Evolutionary conservation across 2,113 vertebrate genomes (phyloP), one percentile per base, ranked within the genome.

Genomic region (Xenopus laevis): DNA sequence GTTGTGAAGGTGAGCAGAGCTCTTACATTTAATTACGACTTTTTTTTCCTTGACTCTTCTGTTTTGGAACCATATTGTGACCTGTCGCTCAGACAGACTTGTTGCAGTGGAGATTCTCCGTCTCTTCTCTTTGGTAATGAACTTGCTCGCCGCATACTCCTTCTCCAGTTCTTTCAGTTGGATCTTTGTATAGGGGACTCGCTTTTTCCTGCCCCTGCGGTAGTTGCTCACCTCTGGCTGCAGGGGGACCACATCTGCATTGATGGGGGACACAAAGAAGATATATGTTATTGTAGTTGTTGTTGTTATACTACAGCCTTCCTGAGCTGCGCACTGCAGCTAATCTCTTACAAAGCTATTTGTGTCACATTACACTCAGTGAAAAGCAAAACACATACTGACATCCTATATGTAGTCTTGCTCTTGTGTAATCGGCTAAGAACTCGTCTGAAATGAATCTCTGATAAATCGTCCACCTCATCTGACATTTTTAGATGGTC

Each of bases 61-160:
- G 83, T 98, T 98, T 79, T 98, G 96, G 84, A 98, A 98, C 96
- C 96, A 98, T 85, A 98, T 98, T 64, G 96, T 98, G 82, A 98
- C 96, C 76, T 98, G 96, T 27, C 96, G 95, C 83, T 98, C 96
- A 0, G 96, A 98, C 78, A 98, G 93, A 85, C 96, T 98, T 83
- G 96, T 97, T 78, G 88, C 91, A 75, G 96, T 95, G 16, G 96
- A 98, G 86, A 98, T 98, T 84, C 95, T 92, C 81, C 96, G 90
- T 79, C 96, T 86, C 83, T 97, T 98, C 90, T 98, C 96, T 97
- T 97, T 98, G 92, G 96, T 98, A 91, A 98, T 98, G 90, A 98
- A 98, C 82, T 97, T 98, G 94, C 96, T 98, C 74, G 95, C 95
- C 20, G 95, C 95, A 15, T 98, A 98, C n/a, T 98, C 96, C 81